phyloP scores from a whole-genome alignment of 2,797 vertebrate species.

The Arrhamphus sclerolepis region DNA sequence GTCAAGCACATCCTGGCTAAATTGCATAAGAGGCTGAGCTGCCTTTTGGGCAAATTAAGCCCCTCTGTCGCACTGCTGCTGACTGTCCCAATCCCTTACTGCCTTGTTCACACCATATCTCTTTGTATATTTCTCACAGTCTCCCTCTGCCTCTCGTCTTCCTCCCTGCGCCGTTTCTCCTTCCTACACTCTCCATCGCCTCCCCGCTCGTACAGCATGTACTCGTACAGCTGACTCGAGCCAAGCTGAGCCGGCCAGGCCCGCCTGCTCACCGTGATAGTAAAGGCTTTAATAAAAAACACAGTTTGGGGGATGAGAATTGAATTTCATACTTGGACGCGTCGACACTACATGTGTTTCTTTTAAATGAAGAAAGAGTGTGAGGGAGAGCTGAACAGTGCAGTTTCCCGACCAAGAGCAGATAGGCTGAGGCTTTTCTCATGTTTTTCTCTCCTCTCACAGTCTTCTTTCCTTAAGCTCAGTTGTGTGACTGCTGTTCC shows the following conservation, averaged over 20 bases:
- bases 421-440: conserved; percentile 69
- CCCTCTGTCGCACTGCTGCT: conserved; percentile 60
- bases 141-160: conserved; percentile 25
- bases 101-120: conserved; percentile 52
- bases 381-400: conserved; percentile 32
- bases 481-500: conserved; percentile 59
- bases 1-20: conserved; percentile 69
- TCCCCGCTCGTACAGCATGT: conserved; percentile 55
- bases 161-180: conserved; percentile 25
- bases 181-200: conserved; percentile 15
- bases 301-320: conserved; percentile 81
- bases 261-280: conserved; percentile 77
- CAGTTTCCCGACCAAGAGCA: conserved; percentile 58
- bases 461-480: conserved; percentile 68
- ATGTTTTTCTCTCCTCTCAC: conserved; percentile 47
- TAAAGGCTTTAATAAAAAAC: conserved; percentile 81
- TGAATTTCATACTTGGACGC: conserved; percentile 85
- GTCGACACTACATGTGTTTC: conserved; percentile 81
- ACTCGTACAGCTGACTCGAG: conserved; percentile 59
- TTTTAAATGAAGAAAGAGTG: conserved; percentile 79
- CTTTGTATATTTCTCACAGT: conserved; percentile 37
- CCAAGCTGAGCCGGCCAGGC: conserved; percentile 65
- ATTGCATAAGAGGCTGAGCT: conserved; percentile 74
- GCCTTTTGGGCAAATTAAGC: conserved; percentile 71
- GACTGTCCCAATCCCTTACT: conserved; percentile 59